Base-by-base conservation (phyloP, 2,113 vertebrate genomes). In the Cacatua alba region DNA sequence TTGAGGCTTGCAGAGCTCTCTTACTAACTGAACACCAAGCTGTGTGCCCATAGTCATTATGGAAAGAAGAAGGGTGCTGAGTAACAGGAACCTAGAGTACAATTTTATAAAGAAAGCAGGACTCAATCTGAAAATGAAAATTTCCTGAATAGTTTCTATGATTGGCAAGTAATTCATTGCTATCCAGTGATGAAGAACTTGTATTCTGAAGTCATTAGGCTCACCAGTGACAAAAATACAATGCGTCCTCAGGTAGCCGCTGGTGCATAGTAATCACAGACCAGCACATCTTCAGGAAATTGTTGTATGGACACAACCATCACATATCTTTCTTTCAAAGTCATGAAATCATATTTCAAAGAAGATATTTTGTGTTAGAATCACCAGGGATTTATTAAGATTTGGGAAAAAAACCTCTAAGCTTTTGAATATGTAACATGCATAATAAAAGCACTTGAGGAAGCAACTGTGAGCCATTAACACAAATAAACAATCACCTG, bases 401-500 rank as follows among this genome's bases (percentile, higher is more conserved):
- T 41, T 55, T 67, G 25, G 41, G 13, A 4, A 35, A 80, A 37
- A 2, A 52, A 49, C 33, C 19, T 57, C 44, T 31, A 72, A 65
- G 59, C 11, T 86, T 88, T 71, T 77, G 59, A 93, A 77, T 39
- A 76, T 19, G 48, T 79, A 90, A 76, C 7, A 64, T 11, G 43
- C 52, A 69, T 31, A 90, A 35, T 76, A 90, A 53, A 90, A 83
- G 31, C 17, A 79, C 28, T 63, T 43, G 35, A 89, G 19, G 39
- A 90, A 95, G 63, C 37, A 93, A 53, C 39, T 46, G 52, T 25
- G 55, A 80, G 82, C 11, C 59, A 82, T 46, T 69, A 86, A 92
- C 87, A 37, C 37, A 82, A 88, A 86, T 59, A 90, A 93, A 65
- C 35, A 92, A 49, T 52, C 71, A 67, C 53, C 46, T 67, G 31